Base-by-base conservation (phyloP, 2,888 invertebrate genomes). In the Apotomis turbidana region DNA sequence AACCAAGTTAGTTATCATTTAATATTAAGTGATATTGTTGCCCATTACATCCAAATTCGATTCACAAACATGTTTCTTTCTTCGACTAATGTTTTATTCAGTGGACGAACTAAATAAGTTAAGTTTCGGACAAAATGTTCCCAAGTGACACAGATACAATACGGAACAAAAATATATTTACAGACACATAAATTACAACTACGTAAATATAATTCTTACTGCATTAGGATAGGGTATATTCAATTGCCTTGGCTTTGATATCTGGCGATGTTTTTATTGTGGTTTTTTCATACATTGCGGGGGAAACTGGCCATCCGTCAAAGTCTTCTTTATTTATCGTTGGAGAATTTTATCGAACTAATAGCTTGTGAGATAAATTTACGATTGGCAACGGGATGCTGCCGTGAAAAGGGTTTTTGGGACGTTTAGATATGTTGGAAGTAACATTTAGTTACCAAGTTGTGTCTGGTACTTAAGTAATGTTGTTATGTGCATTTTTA, bases 261-360 rank as follows among this genome's bases (percentile, higher is more conserved):
- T 44, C 41, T 9, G 61, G 13, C 10, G 15, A 79, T 60, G 85
- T 74, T 74, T 46, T 66, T 78, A 84, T 72, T 4, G 74, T 78
- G 75, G 87, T 83, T 74, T 74, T 74, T 78, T 82, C 78, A 86
- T 91, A 90, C 90, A 91, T 90, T 88, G 85, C 81, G 84, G 88
- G 90, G 91, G 91, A 90, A 89, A 86, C 87, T 84, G 88, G 88
- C 87, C 86, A 93, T 93, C 88, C 90, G 91, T 90, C 89, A 90
- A 92, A 92, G 92, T 91, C 91, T 84, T 85, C 85, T 90, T 90
- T 93, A 93, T 93, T 93, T 93, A 93, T 93, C 90, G 93, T 92
- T 91, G 87, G 89, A 90, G 92, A 92, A 92, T 93, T 92, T 93
- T 93, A 93, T 93, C 91, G 90, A 87, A 92, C 92, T 92, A 93